Base-by-base conservation (phyloP, 2,113 vertebrate species). In the Catharus minimus region DNA sequence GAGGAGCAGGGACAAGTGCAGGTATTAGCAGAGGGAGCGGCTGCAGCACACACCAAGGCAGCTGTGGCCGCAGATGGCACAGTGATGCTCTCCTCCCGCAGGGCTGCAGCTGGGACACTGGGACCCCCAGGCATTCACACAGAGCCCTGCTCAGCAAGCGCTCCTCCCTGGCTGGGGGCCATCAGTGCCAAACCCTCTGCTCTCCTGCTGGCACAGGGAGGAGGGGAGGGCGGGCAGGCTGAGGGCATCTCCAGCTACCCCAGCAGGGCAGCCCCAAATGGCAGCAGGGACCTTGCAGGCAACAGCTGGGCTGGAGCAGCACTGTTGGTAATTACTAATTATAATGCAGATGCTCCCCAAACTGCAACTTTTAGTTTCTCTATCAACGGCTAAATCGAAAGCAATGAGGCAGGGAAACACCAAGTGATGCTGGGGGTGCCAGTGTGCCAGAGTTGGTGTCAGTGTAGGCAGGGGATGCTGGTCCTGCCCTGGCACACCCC, bases 311-410 rank as follows among this genome's bases (percentile, higher is more conserved):
- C 47, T 0, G 0, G 43, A 81, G 81, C 53, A 76, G 78, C 57
- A 32, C 61, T 85, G 67, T 27, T 92, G 77, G 64, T 95, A 86
- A 90, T 86, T 81, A 41, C 78, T 91, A 86, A 89, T 95, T 95
- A 92, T 91, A 88, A 95, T 95, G 83, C 90, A 94, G 91, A 81
- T 97, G 88, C 75, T 92, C 72, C 89, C 53, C 43, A 88, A 91
- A 89, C 67, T 71, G 72, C 79, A 94, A 92, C 91, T 94, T 82
- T 36, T 46, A 82, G 76, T 94, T 95, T 88, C 89, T 93, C 60
- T 81, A 86, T 72, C 81, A 96, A 94, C 86, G 76, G 84, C 81
- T 95, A 88, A 92, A 95, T 93, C 13, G 81, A 77, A 94, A 89
- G 67, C 78, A 90, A 85, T 27, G 30, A 91, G 95, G 64, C 93